Evolutionary conservation across 1,140 invertebrate species (phyloP), one percentile per base, ranked within the genome.

Genomic region (Dufourea novaeangliae): DNA sequence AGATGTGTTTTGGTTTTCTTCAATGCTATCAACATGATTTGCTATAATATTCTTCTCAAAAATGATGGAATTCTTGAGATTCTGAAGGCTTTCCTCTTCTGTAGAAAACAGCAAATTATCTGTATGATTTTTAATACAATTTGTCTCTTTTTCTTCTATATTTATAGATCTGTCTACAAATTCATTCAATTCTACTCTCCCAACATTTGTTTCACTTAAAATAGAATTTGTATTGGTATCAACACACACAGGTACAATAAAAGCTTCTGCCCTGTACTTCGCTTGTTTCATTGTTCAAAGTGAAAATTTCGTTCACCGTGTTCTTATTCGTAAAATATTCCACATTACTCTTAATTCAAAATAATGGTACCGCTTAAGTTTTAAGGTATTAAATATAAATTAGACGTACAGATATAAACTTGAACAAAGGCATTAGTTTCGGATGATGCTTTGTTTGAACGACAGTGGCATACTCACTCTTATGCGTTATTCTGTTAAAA

Each of bases 181-280:
- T 32, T n/a, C 5, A 17, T 66, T 27, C 2, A 34, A 17, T 11
- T 64, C n/a, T n/a, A 14, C 14, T 41, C 14, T 62, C 7, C 22
- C 6, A n/a, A 32, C 2, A 4, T 29, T 10, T 4, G 10, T 11
- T 14, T 66, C 20, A 12, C 10, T 39, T 25, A 6, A 0, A 41
- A 14, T 5, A 62, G 34, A 62, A 39, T n/a, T 25, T 14, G 34
- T 64, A 46, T 10, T 32, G 50, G 14, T 34, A 32, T n/a, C 46
- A 29, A 87, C 86, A 8, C 74, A 22, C 39, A 71, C 71, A 1
- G 90, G 90, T 46, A 89, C 82, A 79, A 91, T 90, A 54, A 90
- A 92, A 44, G 88, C 84, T 75, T 92, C 90, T 3, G 89, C 88
- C 71, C 85, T 86, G 46, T 87, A 92, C 29, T 84, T 87, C 52